Base-by-base conservation (phyloP, 2,797 vertebrate genomes). In the Falco novaeseelandiae region DNA sequence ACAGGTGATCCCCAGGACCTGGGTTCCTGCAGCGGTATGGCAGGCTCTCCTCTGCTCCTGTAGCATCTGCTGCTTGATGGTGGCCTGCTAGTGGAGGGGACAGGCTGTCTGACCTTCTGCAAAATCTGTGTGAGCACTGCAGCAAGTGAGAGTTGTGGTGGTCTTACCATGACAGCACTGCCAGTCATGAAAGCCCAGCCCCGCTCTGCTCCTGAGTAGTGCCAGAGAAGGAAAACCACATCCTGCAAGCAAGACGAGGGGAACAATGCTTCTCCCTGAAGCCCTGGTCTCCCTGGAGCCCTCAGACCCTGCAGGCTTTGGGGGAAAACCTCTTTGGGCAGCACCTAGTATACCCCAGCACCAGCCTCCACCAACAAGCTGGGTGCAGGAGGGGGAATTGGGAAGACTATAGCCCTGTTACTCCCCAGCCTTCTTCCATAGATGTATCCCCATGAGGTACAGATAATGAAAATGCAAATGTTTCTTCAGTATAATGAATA, bases 1-100 rank as follows among this genome's bases (percentile, higher is more conserved):
- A n/a, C 23, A 38, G 0, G 0, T n/a, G 25, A 7, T 66, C n/a
- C 51, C 71, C 0, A 1, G 25, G 21, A 48, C 16, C 4, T n/a
- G 63, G 20, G 27, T 3, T 77, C 29, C 44, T 55, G 19, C 29
- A 62, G 44, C 25, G 27, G 8, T 15, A 18, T 0, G 0, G 42
- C 34, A 81, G 14, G 18, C 12, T 90, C 49, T n/a, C n/a, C 40
- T n/a, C 49, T 52, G 40, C 17, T 12, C 13, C 44, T 3, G 8
- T 34, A 32, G 8, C 4, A 1, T 30, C 69, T 90, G 48, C 38
- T 62, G 42, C 38, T 72, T 7, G n/a, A 3, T 10, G 14, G 38
- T 42, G 44, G 40, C 29, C 36, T 71, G 44, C 20, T 25, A 48
- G 32, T 34, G 32, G 36, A 58, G 44, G 17, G 40, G 9, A 57